phyloP scores from a whole-genome alignment of 2,113 vertebrate genomes.

The Oriolus oriolus region DNA sequence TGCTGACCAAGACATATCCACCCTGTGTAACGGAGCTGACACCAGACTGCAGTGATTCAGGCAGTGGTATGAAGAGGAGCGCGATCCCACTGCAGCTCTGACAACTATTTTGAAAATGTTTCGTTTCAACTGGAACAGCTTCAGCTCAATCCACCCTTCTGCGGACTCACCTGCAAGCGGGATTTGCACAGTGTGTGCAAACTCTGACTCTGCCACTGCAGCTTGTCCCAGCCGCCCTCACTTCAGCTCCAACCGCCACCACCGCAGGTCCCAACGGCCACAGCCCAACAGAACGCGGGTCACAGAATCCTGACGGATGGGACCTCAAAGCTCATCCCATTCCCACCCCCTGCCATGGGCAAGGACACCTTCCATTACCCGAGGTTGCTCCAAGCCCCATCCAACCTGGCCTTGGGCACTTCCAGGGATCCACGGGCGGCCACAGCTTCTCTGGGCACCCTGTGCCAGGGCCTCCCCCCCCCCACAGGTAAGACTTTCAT shows the following conservation, averaged over 20 bases:
- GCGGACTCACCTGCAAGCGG: background rate
- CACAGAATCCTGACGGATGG: background rate
- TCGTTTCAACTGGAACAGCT: background rate
- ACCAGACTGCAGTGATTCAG: background rate
- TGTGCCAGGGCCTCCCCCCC: background rate
- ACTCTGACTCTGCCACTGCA: background rate
- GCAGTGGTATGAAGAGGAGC: background rate
- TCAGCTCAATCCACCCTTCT: background rate
- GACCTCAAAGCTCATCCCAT: background rate
- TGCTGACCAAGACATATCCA: background rate
- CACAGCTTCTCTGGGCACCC: background rate
- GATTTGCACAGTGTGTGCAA: background rate
- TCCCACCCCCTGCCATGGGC: too few relatives aligned
- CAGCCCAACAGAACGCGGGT: background rate
- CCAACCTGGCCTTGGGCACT: background rate
- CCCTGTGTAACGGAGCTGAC: background rate
- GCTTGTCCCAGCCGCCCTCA: background rate
- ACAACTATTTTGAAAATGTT: background rate
- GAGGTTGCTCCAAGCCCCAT: accelerated
- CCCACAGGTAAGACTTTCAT: background rate
- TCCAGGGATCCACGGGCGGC: background rate
- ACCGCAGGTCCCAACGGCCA: background rate
- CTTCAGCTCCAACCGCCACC: background rate
- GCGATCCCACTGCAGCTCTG: background rate
- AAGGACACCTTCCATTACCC: background rate